Base-by-base conservation (phyloP, 2,888 invertebrate species). In the Rotaria socialis region DNA sequence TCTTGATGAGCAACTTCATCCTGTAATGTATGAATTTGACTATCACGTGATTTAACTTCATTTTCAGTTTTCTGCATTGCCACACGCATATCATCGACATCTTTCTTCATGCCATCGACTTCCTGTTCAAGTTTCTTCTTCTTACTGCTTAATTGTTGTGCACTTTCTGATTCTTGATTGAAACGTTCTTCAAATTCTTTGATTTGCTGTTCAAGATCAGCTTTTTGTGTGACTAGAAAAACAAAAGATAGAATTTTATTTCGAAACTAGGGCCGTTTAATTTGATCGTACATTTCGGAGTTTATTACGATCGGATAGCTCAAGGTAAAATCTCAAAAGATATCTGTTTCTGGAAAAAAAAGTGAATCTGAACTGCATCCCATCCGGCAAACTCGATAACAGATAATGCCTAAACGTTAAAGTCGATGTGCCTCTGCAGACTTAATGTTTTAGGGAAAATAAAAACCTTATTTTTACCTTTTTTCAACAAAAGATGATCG, bases 91-190 rank as follows among this genome's bases (percentile, higher is more conserved):
- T 97, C 97, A 92, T 97, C 97, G 90, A 97, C 94, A 91, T 97
- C 97, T 93, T 97, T 97, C 94, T 98, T 99, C 92, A 96, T 93
- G 88, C 96, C 95, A 88, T 95, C 93, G 89, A 95, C 94, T 92
- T 98, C 97, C 92, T 95, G 95, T 90, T 98, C 97, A 92, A 96
- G 93, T 93, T 98, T 97, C 94, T 96, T 97, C 94, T 97, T 97
- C 92, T 93, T 94, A 92, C 95, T 95, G 94, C 95, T 95, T 90
- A 98, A 93, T 92, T 95, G 95, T 93, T 96, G 95, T 91, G 96
- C 95, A 90, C 96, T 95, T 93, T 97, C 97, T 92, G 99, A 98
- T 92, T 99, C 97, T 92, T 96, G 96, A 90, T 94, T 94, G 90
- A 99, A 94, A 91, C 97, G 95, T 91, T 98, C 98, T 93, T 96